Percentiles rank a stretch among this genome's conserved stretches.
These are phyloP conservation scores for Tenthredo distinguenda DNA, from an alignment of 2,888 invertebrate genomes.

Conservation along the genomic window DNA sequence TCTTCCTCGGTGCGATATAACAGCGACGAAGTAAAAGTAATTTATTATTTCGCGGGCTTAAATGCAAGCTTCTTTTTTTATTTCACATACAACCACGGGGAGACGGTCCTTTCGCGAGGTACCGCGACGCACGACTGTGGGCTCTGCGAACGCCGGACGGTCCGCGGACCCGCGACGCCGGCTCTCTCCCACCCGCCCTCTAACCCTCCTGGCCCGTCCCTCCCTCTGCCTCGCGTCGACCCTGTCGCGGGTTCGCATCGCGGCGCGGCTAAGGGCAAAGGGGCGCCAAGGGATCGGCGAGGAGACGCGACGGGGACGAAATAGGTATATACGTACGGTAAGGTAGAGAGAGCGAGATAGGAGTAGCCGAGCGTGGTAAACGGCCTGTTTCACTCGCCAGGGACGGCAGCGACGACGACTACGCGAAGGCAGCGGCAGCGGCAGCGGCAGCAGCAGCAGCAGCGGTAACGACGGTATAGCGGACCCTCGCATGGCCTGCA, in stretches of 20 bases:
- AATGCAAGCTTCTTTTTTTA: not conserved
- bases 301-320: constrained; percentile 59
- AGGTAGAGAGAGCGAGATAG: constrained; percentile 43
- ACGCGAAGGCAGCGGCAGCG: constrained; percentile 29
- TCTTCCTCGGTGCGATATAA: no score
- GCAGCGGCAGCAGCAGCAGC: constrained; percentile 18
- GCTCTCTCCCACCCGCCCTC: constrained; percentile 61
- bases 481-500: constrained; percentile 75
- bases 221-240: constrained; percentile 45
- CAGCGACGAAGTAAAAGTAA: no score
- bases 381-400: constrained; percentile 50
- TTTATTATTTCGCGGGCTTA: not conserved
- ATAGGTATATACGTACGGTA: constrained; percentile 46
- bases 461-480: constrained; percentile 49
- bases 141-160: constrained; percentile 69
- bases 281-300: constrained; percentile 72
- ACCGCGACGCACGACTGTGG: constrained; percentile 73
- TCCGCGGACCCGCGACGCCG: constrained; percentile 70
- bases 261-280: constrained; percentile 71
- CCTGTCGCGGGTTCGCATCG: constrained; percentile 63
- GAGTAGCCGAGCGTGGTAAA: constrained; percentile 28
- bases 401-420: constrained; percentile 53
- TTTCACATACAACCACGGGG: not conserved
- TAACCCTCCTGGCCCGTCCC: constrained; percentile 50
- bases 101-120: constrained; percentile 68